Conservation (phyloP, 2,113 vertebrate genomes). For the Condylura cristata region DNA sequence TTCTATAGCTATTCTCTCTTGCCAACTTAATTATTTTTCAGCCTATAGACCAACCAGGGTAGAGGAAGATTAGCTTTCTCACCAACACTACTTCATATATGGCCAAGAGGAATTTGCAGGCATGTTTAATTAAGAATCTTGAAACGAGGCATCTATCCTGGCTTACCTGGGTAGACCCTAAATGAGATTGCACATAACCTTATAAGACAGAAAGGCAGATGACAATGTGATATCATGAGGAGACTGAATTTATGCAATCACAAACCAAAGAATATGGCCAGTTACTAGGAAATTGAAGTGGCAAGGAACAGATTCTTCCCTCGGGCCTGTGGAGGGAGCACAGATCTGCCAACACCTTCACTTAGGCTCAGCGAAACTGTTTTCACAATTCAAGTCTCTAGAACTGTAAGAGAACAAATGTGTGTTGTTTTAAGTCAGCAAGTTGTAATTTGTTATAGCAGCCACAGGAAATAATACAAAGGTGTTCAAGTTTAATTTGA, state of each 20-base stretch:
- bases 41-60: background rate
- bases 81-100: background rate
- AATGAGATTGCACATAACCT: background rate
- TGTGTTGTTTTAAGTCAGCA: background rate
- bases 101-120: background rate
- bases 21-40: background rate
- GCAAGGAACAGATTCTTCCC: background rate
- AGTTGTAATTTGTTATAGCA: conserved; percentile 16
- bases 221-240: background rate
- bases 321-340: background rate
- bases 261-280: background rate
- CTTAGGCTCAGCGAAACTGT: background rate
- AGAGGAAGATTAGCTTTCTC: background rate
- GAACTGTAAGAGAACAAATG: background rate
- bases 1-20: background rate
- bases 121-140: background rate
- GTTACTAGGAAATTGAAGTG: background rate
- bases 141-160: background rate
- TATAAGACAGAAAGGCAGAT: background rate
- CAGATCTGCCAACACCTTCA: background rate
- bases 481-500: background rate
- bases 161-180: background rate
- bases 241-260: background rate
- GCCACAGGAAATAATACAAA: background rate
- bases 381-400: background rate